Evolutionary conservation across 2,888 invertebrate genomes (phyloP), one percentile per base, ranked within the genome.

Genomic region (Ptychoptera albimana): DNA sequence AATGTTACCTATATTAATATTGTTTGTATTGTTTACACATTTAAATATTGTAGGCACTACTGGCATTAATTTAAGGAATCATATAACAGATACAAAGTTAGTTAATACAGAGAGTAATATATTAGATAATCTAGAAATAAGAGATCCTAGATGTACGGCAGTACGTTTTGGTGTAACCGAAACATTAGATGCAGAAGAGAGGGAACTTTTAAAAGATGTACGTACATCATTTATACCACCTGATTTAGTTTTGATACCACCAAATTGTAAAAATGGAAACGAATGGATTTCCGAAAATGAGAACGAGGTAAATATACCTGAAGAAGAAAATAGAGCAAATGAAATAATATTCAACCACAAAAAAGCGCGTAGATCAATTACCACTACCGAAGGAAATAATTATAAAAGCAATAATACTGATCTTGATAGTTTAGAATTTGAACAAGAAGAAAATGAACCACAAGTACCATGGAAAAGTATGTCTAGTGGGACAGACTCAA

Each of bases 151-250:
- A 1, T 64, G 64, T 44, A 54, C 58, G 41, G 55, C 58, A 1
- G 58, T 60, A 40, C 56, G 57, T 11, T 59, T 58, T 49, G 56
- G 55, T 2, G 50, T 58, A 3, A 60, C 60, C 35, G 54, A 54
- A 40, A 55, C 53, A 2, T 43, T 58, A 23, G 63, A 74, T 50
- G 62, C 71, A 12, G 75, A 76, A 45, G 75, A 75, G 46, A 63
- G 73, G 43, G 72, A 74, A 39, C 63, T 77, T 1, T 70, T 77
- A 54, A 68, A 72, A 50, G 77, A 76, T 49, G 71, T 74, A 43
- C 69, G 72, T 39, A 79, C 78, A 1, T 77, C 76, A 12, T 79
- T 75, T 52, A 58, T 77, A 37, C 77, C 79, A 0, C 61, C 64
- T 1, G 72, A 72, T 44, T 69, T 69, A 38, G 61, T 70, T 37